Evolutionary conservation across 2,888 invertebrate genomes (phyloP).

Genomic region (Ypsolopha sequella): DNA sequence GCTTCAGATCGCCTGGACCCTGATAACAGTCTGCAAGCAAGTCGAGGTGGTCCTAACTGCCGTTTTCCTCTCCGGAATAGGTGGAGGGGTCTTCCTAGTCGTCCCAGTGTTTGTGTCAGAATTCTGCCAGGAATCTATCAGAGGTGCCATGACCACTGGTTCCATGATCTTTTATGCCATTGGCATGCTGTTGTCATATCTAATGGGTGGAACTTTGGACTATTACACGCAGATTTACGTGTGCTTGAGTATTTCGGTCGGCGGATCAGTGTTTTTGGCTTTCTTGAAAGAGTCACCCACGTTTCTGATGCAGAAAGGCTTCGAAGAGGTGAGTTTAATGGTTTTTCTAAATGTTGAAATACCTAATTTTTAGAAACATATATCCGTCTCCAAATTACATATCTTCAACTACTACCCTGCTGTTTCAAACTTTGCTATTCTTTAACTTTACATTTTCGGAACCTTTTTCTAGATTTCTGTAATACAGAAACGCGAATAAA

Average conservation of each 20-base stretch:
- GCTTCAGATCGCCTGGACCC: constrained; percentile 36
- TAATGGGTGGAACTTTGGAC: constrained; percentile 33
- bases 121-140: constrained; percentile 40
- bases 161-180: constrained; percentile 32
- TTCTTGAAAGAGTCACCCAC: constrained; percentile 39
- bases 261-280: constrained; percentile 19
- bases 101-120: constrained; percentile 39
- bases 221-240: constrained; percentile 35
- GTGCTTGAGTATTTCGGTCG: constrained; percentile 22
- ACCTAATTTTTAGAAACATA: too few relatives aligned
- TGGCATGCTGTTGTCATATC: constrained; percentile 40
- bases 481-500: too few relatives aligned
- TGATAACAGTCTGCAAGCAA: constrained; percentile 22
- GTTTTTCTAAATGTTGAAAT: too few relatives aligned
- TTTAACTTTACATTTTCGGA: too few relatives aligned
- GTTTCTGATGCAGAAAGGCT: constrained; percentile 35
- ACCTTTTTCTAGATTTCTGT: too few relatives aligned
- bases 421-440: too few relatives aligned
- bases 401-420: too few relatives aligned
- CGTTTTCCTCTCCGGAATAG: constrained; percentile 35
- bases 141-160: constrained; percentile 39
- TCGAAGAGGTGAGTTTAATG: constrained; percentile 26
- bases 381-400: too few relatives aligned
- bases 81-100: constrained; percentile 27
- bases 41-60: constrained; percentile 36